phyloP scores from a whole-genome alignment of 2,113 vertebrate genomes.

The Gambusia holbrooki region DNA sequence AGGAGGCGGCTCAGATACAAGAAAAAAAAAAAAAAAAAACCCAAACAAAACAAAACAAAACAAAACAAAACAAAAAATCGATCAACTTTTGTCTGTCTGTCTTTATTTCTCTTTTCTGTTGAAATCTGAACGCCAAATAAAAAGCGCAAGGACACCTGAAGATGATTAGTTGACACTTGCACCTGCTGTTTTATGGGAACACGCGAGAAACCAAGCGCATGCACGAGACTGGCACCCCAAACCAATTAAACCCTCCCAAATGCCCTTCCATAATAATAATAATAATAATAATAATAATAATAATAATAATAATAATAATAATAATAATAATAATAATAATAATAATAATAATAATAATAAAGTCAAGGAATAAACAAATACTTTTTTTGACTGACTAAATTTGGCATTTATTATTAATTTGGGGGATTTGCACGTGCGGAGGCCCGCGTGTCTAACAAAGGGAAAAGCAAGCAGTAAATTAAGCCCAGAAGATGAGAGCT shows the following conservation, averaged over 20 bases:
- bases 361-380: background rate
- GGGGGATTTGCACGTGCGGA: too few species aligned
- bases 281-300: too few species aligned
- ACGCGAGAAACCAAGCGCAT: background rate
- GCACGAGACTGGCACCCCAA: background rate
- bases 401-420: too few species aligned
- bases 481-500: conserved; percentile 57
- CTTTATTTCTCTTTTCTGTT: conserved; percentile 25
- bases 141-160: background rate
- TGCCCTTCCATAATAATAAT: too few species aligned
- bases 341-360: too few species aligned
- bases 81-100: too few species aligned
- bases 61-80: too few species aligned
- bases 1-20: conserved; percentile 29
- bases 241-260: background rate
- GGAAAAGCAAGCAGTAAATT: conserved; percentile 15
- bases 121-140: background rate
- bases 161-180: conserved; percentile 30
- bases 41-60: too few species aligned
- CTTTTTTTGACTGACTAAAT: background rate
- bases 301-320: too few species aligned
- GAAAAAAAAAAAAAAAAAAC: background rate
- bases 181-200: conserved; percentile 47
- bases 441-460: background rate
- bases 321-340: too few species aligned